These are phyloP conservation scores for Philypnodon macrostomus DNA, from an alignment of 2,797 vertebrate species.

Conservation along the genomic window DNA sequence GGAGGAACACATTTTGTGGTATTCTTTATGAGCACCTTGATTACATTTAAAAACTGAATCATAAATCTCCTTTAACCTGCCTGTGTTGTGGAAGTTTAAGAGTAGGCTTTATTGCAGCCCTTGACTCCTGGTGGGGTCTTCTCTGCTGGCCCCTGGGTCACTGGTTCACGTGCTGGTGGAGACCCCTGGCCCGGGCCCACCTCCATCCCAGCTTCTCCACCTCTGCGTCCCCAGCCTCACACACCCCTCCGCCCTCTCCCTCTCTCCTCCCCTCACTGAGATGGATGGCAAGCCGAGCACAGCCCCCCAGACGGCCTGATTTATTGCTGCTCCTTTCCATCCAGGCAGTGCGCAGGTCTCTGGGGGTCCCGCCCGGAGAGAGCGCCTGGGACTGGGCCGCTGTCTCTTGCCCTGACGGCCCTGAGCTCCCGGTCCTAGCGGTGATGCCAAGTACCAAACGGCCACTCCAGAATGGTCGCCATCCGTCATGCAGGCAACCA, in stretches of 20 bases:
- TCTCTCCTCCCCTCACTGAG: conserved; percentile 60
- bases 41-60: neutral
- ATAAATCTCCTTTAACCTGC: conserved; percentile 7
- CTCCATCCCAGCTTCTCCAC: conserved; percentile 28
- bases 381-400: conserved; percentile 77
- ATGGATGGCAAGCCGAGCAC: conserved; percentile 66
- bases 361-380: conserved; percentile 76
- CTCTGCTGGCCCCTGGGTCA: conserved; percentile 43
- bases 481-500: conserved; percentile 85
- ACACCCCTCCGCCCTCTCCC: conserved; percentile 41
- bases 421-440: conserved; percentile 74
- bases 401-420: conserved; percentile 81
- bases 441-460: conserved; percentile 85
- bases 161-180: conserved; percentile 38
- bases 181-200: conserved; percentile 35
- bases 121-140: conserved; percentile 37
- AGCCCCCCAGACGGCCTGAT: conserved; percentile 85
- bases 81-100: neutral
- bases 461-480: conserved; percentile 81
- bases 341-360: conserved; percentile 77
- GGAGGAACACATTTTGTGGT: too few relatives aligned
- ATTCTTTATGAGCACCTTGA: too few relatives aligned
- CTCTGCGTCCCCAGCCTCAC: conserved; percentile 43
- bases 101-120: neutral
- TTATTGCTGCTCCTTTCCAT: conserved; percentile 86